These are phyloP conservation scores for Accipiter cooperii DNA, from an alignment of 2,113 vertebrate species.

Conservation along the genomic window DNA sequence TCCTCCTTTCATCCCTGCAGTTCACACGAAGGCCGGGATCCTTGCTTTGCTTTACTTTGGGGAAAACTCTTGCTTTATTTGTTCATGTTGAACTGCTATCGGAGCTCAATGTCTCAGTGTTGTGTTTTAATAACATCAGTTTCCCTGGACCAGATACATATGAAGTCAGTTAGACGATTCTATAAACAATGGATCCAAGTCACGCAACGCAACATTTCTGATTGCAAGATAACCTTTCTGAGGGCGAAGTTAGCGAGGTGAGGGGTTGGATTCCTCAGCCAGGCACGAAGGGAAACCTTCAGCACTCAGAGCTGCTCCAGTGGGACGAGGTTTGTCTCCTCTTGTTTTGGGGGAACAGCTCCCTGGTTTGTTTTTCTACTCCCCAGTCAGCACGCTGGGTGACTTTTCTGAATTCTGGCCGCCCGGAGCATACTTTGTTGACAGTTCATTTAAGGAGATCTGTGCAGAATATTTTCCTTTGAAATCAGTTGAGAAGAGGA, in stretches of 20 bases:
- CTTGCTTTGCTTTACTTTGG: slow-evolving; percentile 68
- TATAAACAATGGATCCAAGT: slow-evolving; percentile 75
- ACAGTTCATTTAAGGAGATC: slow-evolving; percentile 63
- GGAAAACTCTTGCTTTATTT: slow-evolving; percentile 76
- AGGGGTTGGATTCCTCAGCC: slow-evolving; percentile 54
- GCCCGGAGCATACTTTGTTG: slow-evolving; percentile 2
- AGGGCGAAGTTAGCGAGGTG: slow-evolving; percentile 43
- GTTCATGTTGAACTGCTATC: slow-evolving; percentile 73
- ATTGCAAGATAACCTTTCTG: slow-evolving; percentile 69
- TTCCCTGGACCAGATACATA: slow-evolving; percentile 75
- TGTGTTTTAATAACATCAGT: slow-evolving; percentile 74
- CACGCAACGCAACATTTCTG: slow-evolving; percentile 71
- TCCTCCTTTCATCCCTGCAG: slow-evolving; percentile 70
- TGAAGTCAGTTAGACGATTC: slow-evolving; percentile 69
- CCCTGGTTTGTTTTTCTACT: slow-evolving; percentile 36
- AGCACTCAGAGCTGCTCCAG: background rate
- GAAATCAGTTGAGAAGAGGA: slow-evolving; percentile 14
- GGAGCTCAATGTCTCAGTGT: slow-evolving; percentile 71
- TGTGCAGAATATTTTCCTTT: slow-evolving; percentile 34
- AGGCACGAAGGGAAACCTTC: background rate
- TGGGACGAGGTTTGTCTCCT: background rate
- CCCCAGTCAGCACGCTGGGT: background rate
- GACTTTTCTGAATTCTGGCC: slow-evolving; percentile 21
- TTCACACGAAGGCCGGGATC: slow-evolving; percentile 70
- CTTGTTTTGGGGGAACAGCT: background rate